These are phyloP conservation scores for Acipenser transmontanus DNA, from an alignment of 2,797 vertebrate species.

Conservation along the genomic window DNA sequence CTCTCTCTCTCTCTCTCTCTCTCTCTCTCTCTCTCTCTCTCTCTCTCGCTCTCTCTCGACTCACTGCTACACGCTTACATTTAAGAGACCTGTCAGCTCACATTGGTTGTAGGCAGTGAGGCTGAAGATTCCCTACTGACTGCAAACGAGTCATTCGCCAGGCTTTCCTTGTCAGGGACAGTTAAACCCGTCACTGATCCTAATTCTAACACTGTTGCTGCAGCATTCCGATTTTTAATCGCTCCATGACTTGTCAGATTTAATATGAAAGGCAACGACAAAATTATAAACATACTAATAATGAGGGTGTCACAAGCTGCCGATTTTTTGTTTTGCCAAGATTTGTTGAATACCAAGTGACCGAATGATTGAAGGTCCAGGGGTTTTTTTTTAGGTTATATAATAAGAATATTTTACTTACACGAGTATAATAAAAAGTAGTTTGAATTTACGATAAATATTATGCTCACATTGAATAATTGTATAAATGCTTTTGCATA, in stretches of 20 bases:
- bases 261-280: conserved; percentile 77
- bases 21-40: conserved; percentile 18
- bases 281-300: conserved; percentile 73
- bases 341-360: conserved; percentile 35
- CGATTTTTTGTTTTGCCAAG: conserved; percentile 29
- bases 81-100: conserved; percentile 70
- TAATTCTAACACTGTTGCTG: conserved; percentile 91
- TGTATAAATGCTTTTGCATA: too few relatives aligned
- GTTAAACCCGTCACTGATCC: conserved; percentile 87
- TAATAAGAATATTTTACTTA: neutral
- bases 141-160: conserved; percentile 81
- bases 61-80: conserved; percentile 40
- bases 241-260: conserved; percentile 90
- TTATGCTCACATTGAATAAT: too few relatives aligned
- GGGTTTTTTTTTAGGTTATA: conserved; percentile 3
- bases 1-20: neutral
- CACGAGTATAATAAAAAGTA: too few relatives aligned
- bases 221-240: conserved; percentile 96
- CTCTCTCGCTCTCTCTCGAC: conserved; percentile 50
- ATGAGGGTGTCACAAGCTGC: conserved; percentile 57
- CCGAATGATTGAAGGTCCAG: conserved; percentile 32
- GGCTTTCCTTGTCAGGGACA: conserved; percentile 85
- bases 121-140: conserved; percentile 88
- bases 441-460: too few relatives aligned
- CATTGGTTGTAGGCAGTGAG: conserved; percentile 74